A percentile compares a stretch with the other conserved stretches of the same genome.
Conservation (phyloP, 2,113 vertebrate genomes). For the Serilophus lunatus region DNA sequence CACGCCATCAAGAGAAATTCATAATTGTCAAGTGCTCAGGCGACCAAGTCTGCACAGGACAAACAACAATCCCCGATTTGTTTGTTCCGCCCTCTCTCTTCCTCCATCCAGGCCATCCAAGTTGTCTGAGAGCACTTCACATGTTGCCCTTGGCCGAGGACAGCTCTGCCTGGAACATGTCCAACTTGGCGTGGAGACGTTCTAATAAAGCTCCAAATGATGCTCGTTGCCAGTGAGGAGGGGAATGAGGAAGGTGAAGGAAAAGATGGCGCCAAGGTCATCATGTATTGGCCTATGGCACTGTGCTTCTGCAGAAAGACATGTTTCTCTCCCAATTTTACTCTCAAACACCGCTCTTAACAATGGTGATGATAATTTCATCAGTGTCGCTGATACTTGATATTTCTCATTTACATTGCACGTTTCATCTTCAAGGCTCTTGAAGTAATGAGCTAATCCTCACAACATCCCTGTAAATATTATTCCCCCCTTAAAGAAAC, state of each 20-base stretch:
- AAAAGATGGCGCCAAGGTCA: constrained; percentile 57
- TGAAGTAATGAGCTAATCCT: constrained; percentile 67
- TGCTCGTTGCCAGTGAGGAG: constrained; percentile 64
- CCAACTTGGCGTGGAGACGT: constrained; percentile 65
- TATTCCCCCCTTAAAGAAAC: constrained; percentile 62
- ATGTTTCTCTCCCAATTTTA: background rate
- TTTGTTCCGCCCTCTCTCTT: constrained; percentile 8
- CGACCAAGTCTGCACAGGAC: background rate
- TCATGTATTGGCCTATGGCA: background rate
- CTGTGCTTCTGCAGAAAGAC: background rate
- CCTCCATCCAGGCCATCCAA: constrained; percentile 38
- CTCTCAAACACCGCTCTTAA: constrained; percentile 6
- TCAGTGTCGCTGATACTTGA: constrained; percentile 60
- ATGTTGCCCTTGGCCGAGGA: constrained; percentile 71
- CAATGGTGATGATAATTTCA: constrained; percentile 64
- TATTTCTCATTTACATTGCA: constrained; percentile 64
- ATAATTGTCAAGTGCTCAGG: background rate
- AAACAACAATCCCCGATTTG: constrained; percentile 14
- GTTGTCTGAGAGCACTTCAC: constrained; percentile 63
- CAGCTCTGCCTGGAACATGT: constrained; percentile 65
- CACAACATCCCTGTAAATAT: constrained; percentile 67
- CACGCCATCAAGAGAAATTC: background rate
- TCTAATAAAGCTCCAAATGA: constrained; percentile 67
- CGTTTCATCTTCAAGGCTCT: constrained; percentile 67
- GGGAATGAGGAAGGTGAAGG: constrained; percentile 59